Evolutionary conservation across 2,888 invertebrate genomes (phyloP), one percentile per base, ranked within the genome.

Genomic region (Drosophila prolongata): DNA sequence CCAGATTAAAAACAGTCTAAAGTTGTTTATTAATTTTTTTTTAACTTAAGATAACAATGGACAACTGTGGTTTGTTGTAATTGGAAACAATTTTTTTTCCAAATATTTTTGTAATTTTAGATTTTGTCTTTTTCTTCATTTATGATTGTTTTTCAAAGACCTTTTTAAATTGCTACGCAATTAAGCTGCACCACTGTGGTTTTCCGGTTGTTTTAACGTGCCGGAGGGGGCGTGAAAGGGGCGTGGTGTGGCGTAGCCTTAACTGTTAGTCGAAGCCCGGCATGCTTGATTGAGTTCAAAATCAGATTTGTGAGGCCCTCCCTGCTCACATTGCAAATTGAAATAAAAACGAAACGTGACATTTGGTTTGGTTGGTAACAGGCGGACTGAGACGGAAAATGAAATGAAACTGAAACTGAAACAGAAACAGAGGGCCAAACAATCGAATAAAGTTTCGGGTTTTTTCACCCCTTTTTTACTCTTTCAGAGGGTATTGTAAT

Each of bases 341-440:
- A 70, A 70, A 72, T 70, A 72, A 70, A 72, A 70, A 52, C 70
- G 73, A 62, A 70, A 70, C 70, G 70, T 70, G 70, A 72, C 70
- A 70, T 70, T 70, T 37, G 62, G 44, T 55, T 62, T 61, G 72
- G 61, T 30, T 61, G 70, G 70, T 61, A 70, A 70, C 70, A 62
- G 70, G 62, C 73, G 47, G 16, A 27, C 30, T 14, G 14, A 14
- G 30, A 30, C 30, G 8, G 2, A 44, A 6, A 19, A 6, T 13
- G 10, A 1, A 24, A 16, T 27, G 52, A 38, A 50, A 57, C 13
- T 27, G 49, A 53, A 58, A 50, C 50, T n/a, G 19, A 19, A 19
- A 19, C 19, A 19, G 19, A 19, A 59, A 35, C 56, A 24, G 30
- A 56, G 62, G 13, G 60, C 34, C 37, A 35, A 53, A 35, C 65